Base-by-base conservation (phyloP, 23 tunicate species). In the Botrylloides violaceus region DNA sequence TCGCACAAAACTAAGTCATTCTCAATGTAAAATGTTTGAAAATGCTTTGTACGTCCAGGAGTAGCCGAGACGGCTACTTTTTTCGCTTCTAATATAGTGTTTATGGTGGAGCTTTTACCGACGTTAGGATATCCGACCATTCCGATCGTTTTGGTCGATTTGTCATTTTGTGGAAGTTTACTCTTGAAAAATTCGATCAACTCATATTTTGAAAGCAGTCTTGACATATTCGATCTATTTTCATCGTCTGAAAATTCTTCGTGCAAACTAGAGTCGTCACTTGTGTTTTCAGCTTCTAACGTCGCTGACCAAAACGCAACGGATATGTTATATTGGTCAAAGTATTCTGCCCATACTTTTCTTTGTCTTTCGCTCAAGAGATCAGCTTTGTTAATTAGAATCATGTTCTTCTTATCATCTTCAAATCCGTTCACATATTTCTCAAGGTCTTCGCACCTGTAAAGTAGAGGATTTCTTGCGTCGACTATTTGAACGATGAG, bases 71-170 rank as follows among this genome's bases (percentile, higher is more conserved):
- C 98, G 3, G 98, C 83, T 6, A 72, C 89, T 48, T 76, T 75
- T 62, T 93, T 93, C 7, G 80, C 58, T 26, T 84, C 85, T 68
- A 93, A 34, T 57, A 93, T 31, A 5, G 92, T 86, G 61, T 93
- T 93, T 1, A 93, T 84, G 1, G 94, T 76, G 36, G 94, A 85
- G 61, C 94, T 84, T 68, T 93, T 93, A 15, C 98, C 98, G n/a
- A 93, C 98, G 50, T 93, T 93, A 18, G 98, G 98, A 32, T 93
- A 93, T 15, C 98, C 98, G 31, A 93, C 92, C 98, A 93, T 93
- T n/a, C 98, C 98, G n/a, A 93, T 60, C 19, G 87, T 85, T 22
- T 39, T 63, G 48, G 62, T 70, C 29, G 37, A 36, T 7, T 66
- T 47, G 23, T 77, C 65, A 22, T 38, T 57, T 35, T 49, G 60